Conservation (phyloP, 2,113 vertebrate genomes). For the Terrapene triunguis region DNA sequence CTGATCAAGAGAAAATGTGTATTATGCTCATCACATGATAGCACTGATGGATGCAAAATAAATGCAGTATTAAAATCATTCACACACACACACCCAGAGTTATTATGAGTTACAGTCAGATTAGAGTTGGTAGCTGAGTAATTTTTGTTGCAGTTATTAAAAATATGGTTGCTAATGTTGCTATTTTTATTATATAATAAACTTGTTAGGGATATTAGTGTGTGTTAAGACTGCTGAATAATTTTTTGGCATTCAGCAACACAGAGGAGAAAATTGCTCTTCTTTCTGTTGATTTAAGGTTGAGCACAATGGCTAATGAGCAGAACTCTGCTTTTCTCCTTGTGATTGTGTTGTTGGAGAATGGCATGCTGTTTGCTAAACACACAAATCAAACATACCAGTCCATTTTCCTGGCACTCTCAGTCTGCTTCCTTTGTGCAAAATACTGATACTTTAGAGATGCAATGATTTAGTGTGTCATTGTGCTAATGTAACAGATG, state of each 20-base stretch:
- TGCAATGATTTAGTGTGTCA: background rate
- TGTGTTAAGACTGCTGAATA: background rate
- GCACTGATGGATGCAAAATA: background rate
- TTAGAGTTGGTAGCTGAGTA: constrained; percentile 3
- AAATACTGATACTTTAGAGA: constrained; percentile 36
- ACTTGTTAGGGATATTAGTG: background rate
- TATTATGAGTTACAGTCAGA: background rate
- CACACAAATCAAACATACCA: constrained; percentile 15
- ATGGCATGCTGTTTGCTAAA: background rate
- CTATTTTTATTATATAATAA: background rate
- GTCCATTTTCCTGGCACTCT: background rate
- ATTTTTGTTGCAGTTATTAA: background rate
- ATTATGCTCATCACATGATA: background rate
- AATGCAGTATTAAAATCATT: constrained; percentile 20
- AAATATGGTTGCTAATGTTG: background rate
- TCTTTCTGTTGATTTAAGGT: background rate
- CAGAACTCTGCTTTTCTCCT: background rate
- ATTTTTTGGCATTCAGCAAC: background rate
- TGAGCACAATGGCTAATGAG: background rate
- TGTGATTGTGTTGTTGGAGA: constrained; percentile 4
- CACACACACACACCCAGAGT: background rate
- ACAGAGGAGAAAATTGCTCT: background rate
- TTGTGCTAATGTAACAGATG: constrained; percentile 23
- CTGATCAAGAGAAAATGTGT: background rate
- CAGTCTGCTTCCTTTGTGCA: constrained; percentile 7